phyloP scores from a whole-genome alignment of 2,113 vertebrate species.

The Cyprinodon brontotheroides region DNA sequence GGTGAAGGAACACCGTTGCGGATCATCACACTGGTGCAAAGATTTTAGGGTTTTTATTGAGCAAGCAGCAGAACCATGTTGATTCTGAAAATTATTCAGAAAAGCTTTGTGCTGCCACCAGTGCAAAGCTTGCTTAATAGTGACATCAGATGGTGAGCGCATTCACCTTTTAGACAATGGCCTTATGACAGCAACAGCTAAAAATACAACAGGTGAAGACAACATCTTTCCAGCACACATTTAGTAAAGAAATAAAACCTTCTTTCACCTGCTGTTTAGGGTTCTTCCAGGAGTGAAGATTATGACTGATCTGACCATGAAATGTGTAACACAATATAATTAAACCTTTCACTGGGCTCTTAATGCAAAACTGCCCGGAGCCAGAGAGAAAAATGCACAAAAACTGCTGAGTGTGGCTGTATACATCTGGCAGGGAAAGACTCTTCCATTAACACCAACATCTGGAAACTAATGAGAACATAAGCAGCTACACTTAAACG shows the following conservation, averaged over 20 bases:
- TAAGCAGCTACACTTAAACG: slow-evolving; percentile 30
- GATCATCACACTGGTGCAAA: background rate
- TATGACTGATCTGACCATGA: background rate
- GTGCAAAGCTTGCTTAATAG: background rate
- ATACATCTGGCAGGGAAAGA: slow-evolving; percentile 49
- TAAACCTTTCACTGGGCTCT: background rate
- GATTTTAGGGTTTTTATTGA: background rate
- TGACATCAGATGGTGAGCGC: background rate
- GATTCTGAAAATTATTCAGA: background rate
- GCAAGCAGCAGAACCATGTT: background rate
- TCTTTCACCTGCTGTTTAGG: slow-evolving; percentile 25
- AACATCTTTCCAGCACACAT: slow-evolving; percentile 13
- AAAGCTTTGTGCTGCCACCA: background rate
- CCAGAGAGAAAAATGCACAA: slow-evolving; percentile 1
- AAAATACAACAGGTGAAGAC: background rate
- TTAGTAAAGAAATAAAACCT: slow-evolving; percentile 19
- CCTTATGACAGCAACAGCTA: background rate
- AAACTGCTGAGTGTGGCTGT: slow-evolving; percentile 5
- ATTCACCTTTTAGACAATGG: background rate
- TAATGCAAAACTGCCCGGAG: background rate
- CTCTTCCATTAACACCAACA: slow-evolving; percentile 46
- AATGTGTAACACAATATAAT: background rate
- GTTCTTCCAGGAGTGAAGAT: background rate
- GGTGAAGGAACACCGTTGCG: background rate
- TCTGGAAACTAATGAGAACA: slow-evolving; percentile 57